These are phyloP conservation scores for Siderastrea siderea DNA, from an alignment of 92 coral and sea anemone genomes.

Conservation along the genomic window DNA sequence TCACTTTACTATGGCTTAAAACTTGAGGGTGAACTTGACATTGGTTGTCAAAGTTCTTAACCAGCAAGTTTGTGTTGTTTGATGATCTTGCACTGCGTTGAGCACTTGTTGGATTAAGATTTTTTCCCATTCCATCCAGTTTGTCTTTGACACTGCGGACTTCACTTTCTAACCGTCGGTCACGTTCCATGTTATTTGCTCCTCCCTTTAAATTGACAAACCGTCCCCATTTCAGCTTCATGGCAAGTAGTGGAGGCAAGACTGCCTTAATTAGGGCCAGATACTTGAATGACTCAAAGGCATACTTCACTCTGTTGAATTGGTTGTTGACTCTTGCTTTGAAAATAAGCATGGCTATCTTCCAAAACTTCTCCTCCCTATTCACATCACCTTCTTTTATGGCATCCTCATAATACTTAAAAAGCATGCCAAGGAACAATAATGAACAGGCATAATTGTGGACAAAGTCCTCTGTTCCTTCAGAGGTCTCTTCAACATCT, in stretches of 20 bases:
- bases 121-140: conserved; percentile 45
- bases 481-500: neutral
- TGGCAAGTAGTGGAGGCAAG: conserved; percentile 42
- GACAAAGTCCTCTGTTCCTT: conserved; percentile 16
- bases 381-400: conserved; percentile 63
- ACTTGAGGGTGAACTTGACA: conserved; percentile 39
- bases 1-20: conserved; percentile 38
- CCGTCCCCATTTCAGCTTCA: conserved; percentile 61
- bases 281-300: conserved; percentile 63
- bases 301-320: conserved; percentile 66
- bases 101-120: conserved; percentile 38
- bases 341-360: conserved; percentile 54
- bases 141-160: conserved; percentile 35
- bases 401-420: conserved; percentile 53
- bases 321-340: conserved; percentile 60
- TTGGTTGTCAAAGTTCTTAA: conserved; percentile 33
- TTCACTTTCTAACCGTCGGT: conserved; percentile 55
- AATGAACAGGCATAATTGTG: conserved; percentile 66
- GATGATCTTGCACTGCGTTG: conserved; percentile 44
- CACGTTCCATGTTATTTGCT: conserved; percentile 63
- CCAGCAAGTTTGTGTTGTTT: conserved; percentile 39
- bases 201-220: conserved; percentile 38
- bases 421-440: conserved; percentile 55
- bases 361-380: conserved; percentile 60
- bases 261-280: conserved; percentile 49